Conservation (phyloP, 2,113 vertebrate species). For the Zeus faber region DNA sequence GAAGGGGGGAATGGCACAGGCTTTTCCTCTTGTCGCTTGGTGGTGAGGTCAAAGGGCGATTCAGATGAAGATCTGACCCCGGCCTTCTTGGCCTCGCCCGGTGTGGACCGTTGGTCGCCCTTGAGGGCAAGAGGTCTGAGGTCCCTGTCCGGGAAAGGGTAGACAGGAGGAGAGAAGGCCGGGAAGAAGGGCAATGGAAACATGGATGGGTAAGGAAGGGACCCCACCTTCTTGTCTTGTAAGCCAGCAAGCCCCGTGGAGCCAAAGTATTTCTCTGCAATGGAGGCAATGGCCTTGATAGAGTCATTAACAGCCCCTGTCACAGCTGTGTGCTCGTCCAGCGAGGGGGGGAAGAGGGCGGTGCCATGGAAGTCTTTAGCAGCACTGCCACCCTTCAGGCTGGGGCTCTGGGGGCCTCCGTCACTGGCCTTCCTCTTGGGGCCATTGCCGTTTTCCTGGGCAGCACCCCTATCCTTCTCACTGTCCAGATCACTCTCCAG, state of each 20-base stretch:
- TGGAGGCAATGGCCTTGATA: slow-evolving; percentile 99
- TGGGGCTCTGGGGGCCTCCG: slow-evolving; percentile 83
- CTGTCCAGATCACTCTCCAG: slow-evolving; percentile 98
- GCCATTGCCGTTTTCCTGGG: slow-evolving; percentile 92
- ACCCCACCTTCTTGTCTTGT: slow-evolving; percentile 94
- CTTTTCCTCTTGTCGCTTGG: slow-evolving; percentile 92
- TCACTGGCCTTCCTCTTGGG: slow-evolving; percentile 85
- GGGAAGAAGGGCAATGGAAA: slow-evolving; percentile 98
- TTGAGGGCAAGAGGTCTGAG: slow-evolving; percentile 85
- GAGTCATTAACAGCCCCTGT: slow-evolving; percentile 99
- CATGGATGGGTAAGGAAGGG: slow-evolving; percentile 96
- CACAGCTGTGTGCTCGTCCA: slow-evolving; percentile 95
- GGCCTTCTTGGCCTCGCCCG: slow-evolving; percentile 84
- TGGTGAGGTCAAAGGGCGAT: slow-evolving; percentile 97
- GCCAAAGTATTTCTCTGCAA: slow-evolving; percentile 99
- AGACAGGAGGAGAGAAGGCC: slow-evolving; percentile 96
- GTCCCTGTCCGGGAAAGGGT: slow-evolving; percentile 95
- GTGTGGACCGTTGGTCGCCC: slow-evolving; percentile 85
- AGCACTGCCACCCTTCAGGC: slow-evolving; percentile 78
- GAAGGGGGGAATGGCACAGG: slow-evolving; percentile 70
- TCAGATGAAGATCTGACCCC: slow-evolving; percentile 82
- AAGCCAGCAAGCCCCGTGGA: slow-evolving; percentile 93
- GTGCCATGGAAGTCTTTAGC: slow-evolving; percentile 89
- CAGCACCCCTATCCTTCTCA: slow-evolving; percentile 93
- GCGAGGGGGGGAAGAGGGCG: slow-evolving; percentile 85